Evolutionary conservation across 1,140 invertebrate genomes (phyloP).

Genomic region (Lutraria rhynchaena): DNA sequence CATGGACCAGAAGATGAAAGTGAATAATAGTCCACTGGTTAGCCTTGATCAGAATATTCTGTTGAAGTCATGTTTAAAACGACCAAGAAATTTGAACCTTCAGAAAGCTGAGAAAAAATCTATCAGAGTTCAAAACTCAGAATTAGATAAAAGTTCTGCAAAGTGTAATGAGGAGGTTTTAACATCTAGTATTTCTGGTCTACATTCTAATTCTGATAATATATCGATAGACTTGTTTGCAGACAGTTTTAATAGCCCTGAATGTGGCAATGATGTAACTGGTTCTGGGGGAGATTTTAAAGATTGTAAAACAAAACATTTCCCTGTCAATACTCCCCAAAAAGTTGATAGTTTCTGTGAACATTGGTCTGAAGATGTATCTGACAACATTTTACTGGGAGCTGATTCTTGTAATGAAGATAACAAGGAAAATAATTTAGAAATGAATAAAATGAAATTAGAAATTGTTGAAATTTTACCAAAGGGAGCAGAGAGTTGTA

Average conservation of each 20-base stretch:
- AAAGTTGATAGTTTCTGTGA: background rate
- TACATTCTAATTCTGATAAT: background rate
- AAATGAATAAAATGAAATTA: no score
- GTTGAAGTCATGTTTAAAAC: slow-evolving; percentile 35
- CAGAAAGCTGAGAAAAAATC: background rate
- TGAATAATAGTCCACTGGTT: slow-evolving; percentile 20
- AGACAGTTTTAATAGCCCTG: slow-evolving; percentile 2
- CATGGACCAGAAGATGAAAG: slow-evolving; percentile 44
- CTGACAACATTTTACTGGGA: background rate
- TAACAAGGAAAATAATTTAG: background rate
- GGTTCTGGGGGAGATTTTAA: background rate
- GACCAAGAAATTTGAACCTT: background rate
- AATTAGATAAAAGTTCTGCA: background rate
- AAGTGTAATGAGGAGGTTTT: background rate
- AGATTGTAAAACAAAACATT: background rate
- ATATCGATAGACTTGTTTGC: slow-evolving; percentile 22
- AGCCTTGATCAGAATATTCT: background rate
- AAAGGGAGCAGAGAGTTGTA: no score
- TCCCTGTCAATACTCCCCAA: background rate
- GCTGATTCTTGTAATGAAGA: background rate
- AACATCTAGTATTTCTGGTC: background rate
- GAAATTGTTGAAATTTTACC: no score
- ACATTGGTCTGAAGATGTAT: background rate
- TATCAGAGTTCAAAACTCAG: background rate
- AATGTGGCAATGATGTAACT: no score